A percentile compares a stretch with the other conserved stretches of the same genome.
phyloP scores from a whole-genome alignment of 2,797 vertebrate genomes.

The Pseudocheirus occidentalis region DNA sequence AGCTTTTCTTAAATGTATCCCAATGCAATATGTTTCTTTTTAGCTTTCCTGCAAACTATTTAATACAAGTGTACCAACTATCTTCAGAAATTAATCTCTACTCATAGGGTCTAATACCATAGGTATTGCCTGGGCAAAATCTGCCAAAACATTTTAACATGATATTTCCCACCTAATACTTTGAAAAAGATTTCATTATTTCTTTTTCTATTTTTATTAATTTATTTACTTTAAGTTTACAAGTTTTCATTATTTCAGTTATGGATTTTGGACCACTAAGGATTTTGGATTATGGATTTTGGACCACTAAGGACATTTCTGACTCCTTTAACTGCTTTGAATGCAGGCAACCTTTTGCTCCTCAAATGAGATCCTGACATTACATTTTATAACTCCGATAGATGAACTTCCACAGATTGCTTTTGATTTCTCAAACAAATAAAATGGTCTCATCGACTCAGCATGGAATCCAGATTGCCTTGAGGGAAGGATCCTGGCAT shows the following conservation, averaged over 20 bases:
- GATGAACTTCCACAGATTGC: not conserved
- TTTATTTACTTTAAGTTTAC: too few species aligned
- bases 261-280: not conserved
- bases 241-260: conserved; percentile 23
- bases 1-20: accelerated
- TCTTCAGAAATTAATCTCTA: conserved; percentile 18
- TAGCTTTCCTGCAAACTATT: not conserved
- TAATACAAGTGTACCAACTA: not conserved
- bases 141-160: not conserved
- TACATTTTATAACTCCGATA: not conserved
- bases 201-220: too few species aligned
- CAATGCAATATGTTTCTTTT: not conserved
- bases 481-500: not conserved
- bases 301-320: not conserved
- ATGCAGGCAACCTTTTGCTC: not conserved
- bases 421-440: not conserved
- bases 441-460: not conserved
- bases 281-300: not conserved
- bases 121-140: conserved; percentile 12
- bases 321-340: not conserved
- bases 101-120: not conserved
- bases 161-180: conserved; percentile 8
- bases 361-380: not conserved
- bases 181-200: not conserved
- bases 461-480: not conserved